Percentiles rank a stretch among this genome's conserved stretches.
Conservation (phyloP, 2,797 vertebrate genomes). For the Centroberyx gerrardi region DNA sequence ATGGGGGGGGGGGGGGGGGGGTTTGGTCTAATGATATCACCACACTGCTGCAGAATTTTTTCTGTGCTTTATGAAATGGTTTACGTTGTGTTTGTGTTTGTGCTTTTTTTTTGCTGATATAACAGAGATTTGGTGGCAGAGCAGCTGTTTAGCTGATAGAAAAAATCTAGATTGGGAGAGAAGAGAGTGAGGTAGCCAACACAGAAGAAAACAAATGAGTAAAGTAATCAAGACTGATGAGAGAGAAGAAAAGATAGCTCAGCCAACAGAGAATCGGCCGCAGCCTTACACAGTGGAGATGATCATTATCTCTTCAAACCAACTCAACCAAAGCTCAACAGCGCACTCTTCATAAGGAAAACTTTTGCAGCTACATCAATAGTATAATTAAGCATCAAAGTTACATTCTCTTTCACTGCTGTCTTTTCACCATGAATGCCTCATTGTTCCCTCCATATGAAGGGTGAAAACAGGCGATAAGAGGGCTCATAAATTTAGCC, state of each 20-base stretch:
- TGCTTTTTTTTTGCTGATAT: conserved; percentile 12
- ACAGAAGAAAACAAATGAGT: conserved; percentile 26
- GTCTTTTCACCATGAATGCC: conserved; percentile 43
- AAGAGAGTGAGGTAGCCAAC: conserved; percentile 1
- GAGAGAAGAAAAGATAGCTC: conserved; percentile 3
- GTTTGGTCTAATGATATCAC: conserved; percentile 49
- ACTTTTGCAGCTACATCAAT: conserved; percentile 37
- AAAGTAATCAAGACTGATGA: conserved; percentile 26
- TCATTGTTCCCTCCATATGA: conserved; percentile 54
- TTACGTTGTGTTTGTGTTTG: conserved; percentile 26
- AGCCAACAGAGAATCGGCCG: conserved; percentile 12
- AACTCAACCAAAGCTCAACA: conserved; percentile 13
- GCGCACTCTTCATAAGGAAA: conserved; percentile 8
- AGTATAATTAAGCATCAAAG: background rate
- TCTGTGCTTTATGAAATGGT: conserved; percentile 43
- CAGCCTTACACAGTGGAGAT: conserved; percentile 21
- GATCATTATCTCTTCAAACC: conserved; percentile 31
- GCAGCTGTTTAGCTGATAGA: conserved; percentile 30
- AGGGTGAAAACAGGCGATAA: conserved; percentile 48
- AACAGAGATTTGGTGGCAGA: background rate
- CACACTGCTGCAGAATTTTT: conserved; percentile 20
- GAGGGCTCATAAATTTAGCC: conserved; percentile 58
- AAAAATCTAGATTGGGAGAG: conserved; percentile 17
- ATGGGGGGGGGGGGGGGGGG: conserved; percentile 15
- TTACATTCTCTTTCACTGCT: conserved; percentile 9